Percentiles rank a stretch among this genome's conserved stretches.
Conservation (phyloP, 2,797 vertebrate species). For the Dendrocincla tyrannina region DNA sequence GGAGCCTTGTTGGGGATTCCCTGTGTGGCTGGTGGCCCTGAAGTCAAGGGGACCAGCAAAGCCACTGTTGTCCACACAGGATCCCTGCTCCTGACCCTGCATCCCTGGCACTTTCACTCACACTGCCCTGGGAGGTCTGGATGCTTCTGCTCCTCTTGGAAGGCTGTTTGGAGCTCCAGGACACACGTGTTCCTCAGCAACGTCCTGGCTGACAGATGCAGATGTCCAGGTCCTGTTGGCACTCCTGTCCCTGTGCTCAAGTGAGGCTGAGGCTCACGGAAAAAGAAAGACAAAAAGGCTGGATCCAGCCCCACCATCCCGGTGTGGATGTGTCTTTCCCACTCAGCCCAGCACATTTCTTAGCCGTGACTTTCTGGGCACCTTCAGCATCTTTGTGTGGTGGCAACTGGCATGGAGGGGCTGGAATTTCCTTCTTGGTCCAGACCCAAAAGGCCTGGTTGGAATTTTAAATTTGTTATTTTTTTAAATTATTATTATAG, state of each 20-base stretch:
- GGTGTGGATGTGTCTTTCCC: fast-evolving
- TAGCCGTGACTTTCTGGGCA: neutral
- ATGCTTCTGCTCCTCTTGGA: neutral
- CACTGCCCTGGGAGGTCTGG: neutral
- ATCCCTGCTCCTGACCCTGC: fast-evolving
- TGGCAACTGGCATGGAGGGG: neutral
- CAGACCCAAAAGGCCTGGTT: neutral
- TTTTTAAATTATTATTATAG: neutral
- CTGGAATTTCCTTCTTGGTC: neutral
- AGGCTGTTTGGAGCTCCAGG: neutral
- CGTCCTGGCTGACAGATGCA: neutral
- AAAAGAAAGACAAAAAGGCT: no score
- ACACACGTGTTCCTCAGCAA: neutral
- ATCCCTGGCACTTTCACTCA: neutral
- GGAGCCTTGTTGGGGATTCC: neutral
- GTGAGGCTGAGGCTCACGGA: neutral
- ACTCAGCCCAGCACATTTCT: neutral
- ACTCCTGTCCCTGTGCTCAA: neutral
- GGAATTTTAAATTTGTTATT: neutral
- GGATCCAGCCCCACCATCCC: neutral
- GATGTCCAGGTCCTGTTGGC: neutral
- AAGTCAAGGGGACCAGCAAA: neutral
- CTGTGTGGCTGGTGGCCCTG: neutral
- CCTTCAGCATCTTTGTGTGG: neutral
- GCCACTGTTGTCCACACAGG: neutral